phyloP scores from a whole-genome alignment of 1,140 invertebrate genomes.

The Nasonia giraulti region DNA sequence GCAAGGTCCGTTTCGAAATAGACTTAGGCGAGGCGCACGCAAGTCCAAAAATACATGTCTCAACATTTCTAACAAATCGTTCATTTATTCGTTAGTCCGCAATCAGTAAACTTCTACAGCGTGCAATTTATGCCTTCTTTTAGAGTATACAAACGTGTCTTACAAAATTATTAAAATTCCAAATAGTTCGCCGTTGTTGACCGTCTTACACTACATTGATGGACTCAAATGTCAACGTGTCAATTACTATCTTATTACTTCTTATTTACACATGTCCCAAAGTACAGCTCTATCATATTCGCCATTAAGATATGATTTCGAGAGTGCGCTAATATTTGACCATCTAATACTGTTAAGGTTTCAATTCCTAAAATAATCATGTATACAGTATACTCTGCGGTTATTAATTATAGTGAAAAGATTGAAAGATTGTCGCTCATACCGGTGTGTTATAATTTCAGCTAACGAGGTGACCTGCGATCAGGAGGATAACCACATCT shows the following conservation, averaged over 20 bases:
- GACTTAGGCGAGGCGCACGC: too few relatives aligned
- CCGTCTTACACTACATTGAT: too few relatives aligned
- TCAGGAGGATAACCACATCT: conserved; percentile 95
- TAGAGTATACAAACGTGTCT: conserved; percentile 24
- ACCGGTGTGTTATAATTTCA: conserved; percentile 62
- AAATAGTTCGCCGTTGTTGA: too few relatives aligned
- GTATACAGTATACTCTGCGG: too few relatives aligned
- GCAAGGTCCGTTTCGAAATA: too few relatives aligned
- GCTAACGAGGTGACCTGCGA: conserved; percentile 92
- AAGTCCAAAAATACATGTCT: not conserved
- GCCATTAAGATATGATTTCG: too few relatives aligned
- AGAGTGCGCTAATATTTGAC: too few relatives aligned
- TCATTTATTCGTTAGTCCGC: conserved; percentile 2
- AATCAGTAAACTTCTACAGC: not conserved
- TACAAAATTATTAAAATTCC: conserved; percentile 19
- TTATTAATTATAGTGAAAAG: too few relatives aligned
- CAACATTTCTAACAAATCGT: not conserved
- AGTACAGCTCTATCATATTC: too few relatives aligned
- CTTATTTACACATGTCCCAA: too few relatives aligned
- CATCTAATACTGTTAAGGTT: not conserved
- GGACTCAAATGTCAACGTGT: too few relatives aligned
- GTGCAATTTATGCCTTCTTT: not conserved
- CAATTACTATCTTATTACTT: too few relatives aligned
- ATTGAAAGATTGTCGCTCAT: not conserved
- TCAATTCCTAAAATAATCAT: not conserved